phyloP scores from a whole-genome alignment of 2,113 vertebrate species.

The Prionailurus viverrinus region DNA sequence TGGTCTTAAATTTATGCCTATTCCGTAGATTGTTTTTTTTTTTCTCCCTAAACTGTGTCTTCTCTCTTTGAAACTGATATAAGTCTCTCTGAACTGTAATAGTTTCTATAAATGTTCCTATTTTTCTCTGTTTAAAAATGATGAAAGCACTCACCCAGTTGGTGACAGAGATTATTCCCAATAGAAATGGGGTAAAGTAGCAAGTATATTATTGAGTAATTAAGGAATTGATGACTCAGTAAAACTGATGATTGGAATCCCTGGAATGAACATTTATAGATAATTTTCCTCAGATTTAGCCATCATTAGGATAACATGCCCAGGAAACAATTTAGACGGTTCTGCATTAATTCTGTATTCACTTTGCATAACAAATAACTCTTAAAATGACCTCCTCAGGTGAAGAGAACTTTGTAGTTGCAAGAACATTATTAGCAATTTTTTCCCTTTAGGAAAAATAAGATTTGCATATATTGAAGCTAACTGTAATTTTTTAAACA shows the following conservation, averaged over 20 bases:
- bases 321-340: conserved; percentile 50
- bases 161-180: conserved; percentile 28
- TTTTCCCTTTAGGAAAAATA: conserved; percentile 35
- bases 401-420: conserved; percentile 25
- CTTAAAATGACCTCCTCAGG: conserved; percentile 59
- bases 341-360: conserved; percentile 19
- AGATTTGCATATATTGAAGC: conserved; percentile 9
- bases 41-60: not conserved
- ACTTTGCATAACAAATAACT: conserved; percentile 57
- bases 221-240: conserved; percentile 23
- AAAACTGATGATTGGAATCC: conserved; percentile 34
- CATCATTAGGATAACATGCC: conserved; percentile 36
- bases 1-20: not conserved
- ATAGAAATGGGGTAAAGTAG: not conserved
- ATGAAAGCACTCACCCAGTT: conserved; percentile 21
- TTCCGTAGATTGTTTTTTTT: not conserved
- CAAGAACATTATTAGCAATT: conserved; percentile 48
- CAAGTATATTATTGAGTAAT: not conserved
- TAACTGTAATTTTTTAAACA: conserved; percentile 54
- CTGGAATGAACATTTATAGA: conserved; percentile 45
- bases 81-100: not conserved
- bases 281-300: conserved; percentile 34
- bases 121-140: conserved; percentile 17
- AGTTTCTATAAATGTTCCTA: not conserved
- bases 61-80: not conserved